Evolutionary conservation across 1,140 invertebrate species (phyloP).

Genomic region (Euwallacea fornicatus): DNA sequence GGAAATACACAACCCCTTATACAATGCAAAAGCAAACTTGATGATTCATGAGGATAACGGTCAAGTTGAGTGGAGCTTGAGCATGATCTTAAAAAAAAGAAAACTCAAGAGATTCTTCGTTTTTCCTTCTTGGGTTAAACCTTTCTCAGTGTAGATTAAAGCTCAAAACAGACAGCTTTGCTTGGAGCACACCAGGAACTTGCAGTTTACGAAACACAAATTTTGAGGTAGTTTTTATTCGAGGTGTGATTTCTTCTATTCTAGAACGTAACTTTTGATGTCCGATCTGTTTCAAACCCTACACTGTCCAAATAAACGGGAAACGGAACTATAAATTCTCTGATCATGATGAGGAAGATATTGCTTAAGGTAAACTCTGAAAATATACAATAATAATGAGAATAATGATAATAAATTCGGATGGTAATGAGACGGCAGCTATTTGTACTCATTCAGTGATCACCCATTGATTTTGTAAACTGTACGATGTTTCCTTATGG

Average conservation of each 20-base stretch:
- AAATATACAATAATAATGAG: conserved; percentile 46
- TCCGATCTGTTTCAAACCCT: conserved; percentile 12
- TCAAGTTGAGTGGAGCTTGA: background rate
- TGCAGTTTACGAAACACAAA: conserved; percentile 21
- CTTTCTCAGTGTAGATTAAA: conserved; percentile 21
- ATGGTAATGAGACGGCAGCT: conserved; percentile 43
- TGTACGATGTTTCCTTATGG: background rate
- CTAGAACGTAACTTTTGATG: conserved; percentile 23
- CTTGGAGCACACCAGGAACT: conserved; percentile 23
- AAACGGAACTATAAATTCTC: conserved; percentile 42
- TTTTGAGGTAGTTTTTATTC: conserved; percentile 33
- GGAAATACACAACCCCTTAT: conserved; percentile 21
- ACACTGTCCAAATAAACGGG: conserved; percentile 22
- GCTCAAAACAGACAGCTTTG: conserved; percentile 23
- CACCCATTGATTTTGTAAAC: conserved; percentile 42
- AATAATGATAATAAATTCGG: conserved; percentile 48
- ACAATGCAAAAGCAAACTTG: conserved; percentile 6
- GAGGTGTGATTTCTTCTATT: conserved; percentile 22
- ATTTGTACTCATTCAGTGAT: conserved; percentile 54
- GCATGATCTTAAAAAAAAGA: conserved; percentile 20
- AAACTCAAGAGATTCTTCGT: conserved; percentile 15
- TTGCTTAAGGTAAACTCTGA: conserved; percentile 49
- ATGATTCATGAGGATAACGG: too few relatives aligned
- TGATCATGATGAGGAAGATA: conserved; percentile 38
- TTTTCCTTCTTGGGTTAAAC: conserved; percentile 20